Base-by-base conservation (phyloP, 1,140 invertebrate species). In the Sinella curviseta region DNA sequence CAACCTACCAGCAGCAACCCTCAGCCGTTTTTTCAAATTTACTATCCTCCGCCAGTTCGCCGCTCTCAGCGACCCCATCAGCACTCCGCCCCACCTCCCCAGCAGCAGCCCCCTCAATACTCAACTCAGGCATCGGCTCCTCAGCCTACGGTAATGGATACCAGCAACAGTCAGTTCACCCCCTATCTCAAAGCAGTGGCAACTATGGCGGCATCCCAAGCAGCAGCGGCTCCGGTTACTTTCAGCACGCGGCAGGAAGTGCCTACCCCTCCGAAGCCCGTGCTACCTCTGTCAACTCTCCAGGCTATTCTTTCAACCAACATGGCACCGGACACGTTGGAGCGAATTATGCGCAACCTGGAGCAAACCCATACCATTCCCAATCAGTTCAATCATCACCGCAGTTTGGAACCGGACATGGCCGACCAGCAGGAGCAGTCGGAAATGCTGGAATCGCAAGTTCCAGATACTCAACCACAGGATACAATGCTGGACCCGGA, bases 251-350 rank as follows among this genome's bases (percentile, higher is more conserved):
- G 31, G 26, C 65, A 70, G 65, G 28, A 2, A 8, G 8, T 4
- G 65, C 24, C 26, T 70, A 48, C 36, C 3, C 34, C 57, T 33
- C 48, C 70, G 60, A 82, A 84, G 75, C 81, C 83, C 0, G 17
- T 57, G 12, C 81, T 84, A 16, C 81, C 83, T 24, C 60, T 82
- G 39, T 80, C 80, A 76, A 81, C 83, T 33, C 74, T 82, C 30
- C 57, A 81, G 31, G 80, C 82, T 67, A 80, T 82, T 73, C 82
- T 82, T 74, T 60, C 82, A 74, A 79, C 82, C 0, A 74, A 74
- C 12, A 74, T 82, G 24, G 34, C 79, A 12, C 82, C 79, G 36
- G 70, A 77, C 30, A 76, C 48, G 28, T 60, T 82, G 54, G 12
- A 65, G 28, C 39, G 76, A 74, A 79, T 82, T 57, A 74, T 82